These are phyloP conservation scores for Pardalotus punctatus DNA, from an alignment of 2,113 vertebrate species.

Conservation along the genomic window DNA sequence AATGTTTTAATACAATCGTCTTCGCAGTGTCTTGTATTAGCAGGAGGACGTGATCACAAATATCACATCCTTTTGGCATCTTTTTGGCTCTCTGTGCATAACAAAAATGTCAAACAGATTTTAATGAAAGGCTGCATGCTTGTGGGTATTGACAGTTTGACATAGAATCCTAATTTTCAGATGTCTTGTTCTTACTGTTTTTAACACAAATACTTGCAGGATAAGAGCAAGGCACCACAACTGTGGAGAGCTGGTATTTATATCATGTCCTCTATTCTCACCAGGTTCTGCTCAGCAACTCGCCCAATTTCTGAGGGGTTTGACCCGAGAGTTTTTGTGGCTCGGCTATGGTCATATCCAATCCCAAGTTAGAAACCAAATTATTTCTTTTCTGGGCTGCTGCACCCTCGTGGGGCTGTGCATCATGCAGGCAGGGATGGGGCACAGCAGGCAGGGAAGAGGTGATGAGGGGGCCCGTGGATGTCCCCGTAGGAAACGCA, in stretches of 20 bases:
- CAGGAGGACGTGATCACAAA: slow-evolving; percentile 76
- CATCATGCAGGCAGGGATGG: neutral
- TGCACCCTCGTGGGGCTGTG: neutral
- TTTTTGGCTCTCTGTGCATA: slow-evolving; percentile 72
- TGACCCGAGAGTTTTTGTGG: neutral
- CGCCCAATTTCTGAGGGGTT: neutral
- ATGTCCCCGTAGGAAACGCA: neutral
- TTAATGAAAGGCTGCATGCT: slow-evolving; percentile 78
- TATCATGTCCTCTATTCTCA: neutral
- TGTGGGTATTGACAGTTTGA: slow-evolving; percentile 74
- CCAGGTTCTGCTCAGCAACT: neutral
- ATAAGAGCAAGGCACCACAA: slow-evolving; percentile 13
- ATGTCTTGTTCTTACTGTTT: slow-evolving; percentile 72
- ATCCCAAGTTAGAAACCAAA: slow-evolving; percentile 41
- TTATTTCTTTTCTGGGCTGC: slow-evolving; percentile 18
- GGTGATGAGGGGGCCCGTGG: accelerated
- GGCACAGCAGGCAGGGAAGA: too few relatives aligned
- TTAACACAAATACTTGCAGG: slow-evolving; percentile 54
- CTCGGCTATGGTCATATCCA: neutral
- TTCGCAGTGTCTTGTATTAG: slow-evolving; percentile 66
- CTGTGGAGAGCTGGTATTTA: neutral
- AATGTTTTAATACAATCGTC: slow-evolving; percentile 55
- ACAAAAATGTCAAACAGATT: slow-evolving; percentile 81
- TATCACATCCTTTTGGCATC: slow-evolving; percentile 74
- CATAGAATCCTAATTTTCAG: slow-evolving; percentile 75